Base-by-base conservation (phyloP, 2,797 vertebrate genomes). In the Epinephelus awoara region DNA sequence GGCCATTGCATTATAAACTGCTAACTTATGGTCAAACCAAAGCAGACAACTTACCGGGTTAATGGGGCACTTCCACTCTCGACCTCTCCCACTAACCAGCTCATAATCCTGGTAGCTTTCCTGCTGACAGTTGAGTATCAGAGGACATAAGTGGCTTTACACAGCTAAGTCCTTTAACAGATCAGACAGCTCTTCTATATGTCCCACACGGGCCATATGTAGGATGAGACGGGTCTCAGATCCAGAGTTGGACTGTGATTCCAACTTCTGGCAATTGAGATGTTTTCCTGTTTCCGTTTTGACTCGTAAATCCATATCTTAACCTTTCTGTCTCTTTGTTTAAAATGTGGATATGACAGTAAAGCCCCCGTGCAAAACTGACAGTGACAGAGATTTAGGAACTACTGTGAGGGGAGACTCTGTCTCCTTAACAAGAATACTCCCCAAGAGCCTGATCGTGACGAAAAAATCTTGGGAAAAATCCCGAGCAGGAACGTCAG, bases 131-230 rank as follows among this genome's bases (percentile, higher is more conserved):
- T 66, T 61, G 82, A 84, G 65, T 82, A 83, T 75, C 18, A 34
- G 63, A 76, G 59, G 54, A 27, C 67, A 12, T 89, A 91, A 89
- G 87, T 91, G 87, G 88, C 87, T 92, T 92, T 89, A 68, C 58
- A 2, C 61, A 71, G 82, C 70, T 90, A 91, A 91, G 84, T 86
- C 79, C 81, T 74, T 89, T 65, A 91, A 80, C 75, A 85, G 91
- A 90, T 92, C 85, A 89, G 74, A 67, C 83, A 23, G 73, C 69
- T 82, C 79, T 72, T 0, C 23, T 70, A 19, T 72, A 68, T 64
- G 79, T 83, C 67, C 40, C 64, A 58, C 61, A 64, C 5, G 7
- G 84, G 74, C 66, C 61, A 55, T 75, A 61, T 75, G 23, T 59
- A 67, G 80, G 56, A 80, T 87, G 52, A 80, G 57, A 69, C 6